Conservation (phyloP, 2,797 vertebrate genomes). For the Ciconia nigra region DNA sequence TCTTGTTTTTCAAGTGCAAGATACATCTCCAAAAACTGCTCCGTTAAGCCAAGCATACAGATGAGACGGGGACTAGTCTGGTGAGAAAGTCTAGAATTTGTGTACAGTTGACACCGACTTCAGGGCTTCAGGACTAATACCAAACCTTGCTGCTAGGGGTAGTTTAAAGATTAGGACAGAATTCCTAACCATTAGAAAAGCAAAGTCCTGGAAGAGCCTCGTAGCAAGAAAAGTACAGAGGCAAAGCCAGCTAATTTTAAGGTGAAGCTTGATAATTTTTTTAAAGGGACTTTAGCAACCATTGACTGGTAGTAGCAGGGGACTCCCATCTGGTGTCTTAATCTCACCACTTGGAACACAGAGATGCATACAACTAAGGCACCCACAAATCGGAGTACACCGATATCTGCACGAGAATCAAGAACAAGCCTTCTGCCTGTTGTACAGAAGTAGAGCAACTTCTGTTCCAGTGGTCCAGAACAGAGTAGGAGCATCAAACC, state of each 20-base stretch:
- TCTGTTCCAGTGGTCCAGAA: not conserved
- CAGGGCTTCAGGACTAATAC: too few species aligned
- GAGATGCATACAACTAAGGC: not conserved
- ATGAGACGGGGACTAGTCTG: not conserved
- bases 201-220: not conserved
- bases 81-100: not conserved
- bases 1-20: not conserved
- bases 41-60: accelerated
- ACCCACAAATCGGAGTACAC: not conserved
- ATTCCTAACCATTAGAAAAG: not conserved
- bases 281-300: not conserved
- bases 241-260: not conserved
- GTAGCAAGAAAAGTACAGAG: not conserved
- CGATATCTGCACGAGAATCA: too few species aligned
- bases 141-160: not conserved
- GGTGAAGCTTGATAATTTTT: not conserved
- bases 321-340: not conserved
- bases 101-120: not conserved
- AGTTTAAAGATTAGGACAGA: not conserved
- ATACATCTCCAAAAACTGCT: not conserved
- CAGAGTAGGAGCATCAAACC: not conserved
- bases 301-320: not conserved
- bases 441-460: not conserved
- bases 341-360: not conserved
- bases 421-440: not conserved